Base-by-base conservation (phyloP, 2,113 vertebrate genomes). In the Anas platyrhynchos region DNA sequence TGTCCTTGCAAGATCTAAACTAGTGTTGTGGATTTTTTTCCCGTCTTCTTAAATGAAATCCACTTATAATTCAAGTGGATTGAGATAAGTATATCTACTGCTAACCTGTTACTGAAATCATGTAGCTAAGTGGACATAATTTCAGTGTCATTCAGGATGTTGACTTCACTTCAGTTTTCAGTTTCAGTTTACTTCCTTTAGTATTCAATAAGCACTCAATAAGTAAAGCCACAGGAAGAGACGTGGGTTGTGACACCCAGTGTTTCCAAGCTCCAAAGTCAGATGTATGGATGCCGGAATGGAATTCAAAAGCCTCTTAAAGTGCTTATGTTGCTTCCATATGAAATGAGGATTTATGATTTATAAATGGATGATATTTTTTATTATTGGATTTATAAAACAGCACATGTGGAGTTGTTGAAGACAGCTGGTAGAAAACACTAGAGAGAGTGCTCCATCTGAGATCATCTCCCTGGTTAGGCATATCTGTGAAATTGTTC, bases 231-330 rank as follows among this genome's bases (percentile, higher is more conserved):
- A 61, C 11, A 41, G 48, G 58, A 80, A 63, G 43, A 18, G 44
- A 32, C 32, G 8, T 15, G 44, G 43, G 9, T 43, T 87, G 41
- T 85, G 48, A 68, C 66, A 85, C 15, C 18, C 58, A 65, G 75
- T 46, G 62, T 43, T 94, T 75, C 71, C 71, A 88, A 63, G 38
- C 50, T 88, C 36, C 86, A 83, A 89, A 89, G 68, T 80, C 31
- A 62, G 41, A 74, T 15, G 48, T 52, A 26, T 22, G 48, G 69
- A 27, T 86, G 65, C 56, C 88, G 63, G 41, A 88, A 69, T 41
- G 44, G 48, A 88, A 93, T 93, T 96, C 67, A 86, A 90, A 83
- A 83, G 36, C 31, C 59, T 92, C 50, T 88, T 78, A 27, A 77
- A 27, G 32, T 88, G 69, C 77, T 94, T 74, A 86, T 69, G 26